phyloP scores from a whole-genome alignment of 2,797 vertebrate genomes.

The Anguilla obscura region DNA sequence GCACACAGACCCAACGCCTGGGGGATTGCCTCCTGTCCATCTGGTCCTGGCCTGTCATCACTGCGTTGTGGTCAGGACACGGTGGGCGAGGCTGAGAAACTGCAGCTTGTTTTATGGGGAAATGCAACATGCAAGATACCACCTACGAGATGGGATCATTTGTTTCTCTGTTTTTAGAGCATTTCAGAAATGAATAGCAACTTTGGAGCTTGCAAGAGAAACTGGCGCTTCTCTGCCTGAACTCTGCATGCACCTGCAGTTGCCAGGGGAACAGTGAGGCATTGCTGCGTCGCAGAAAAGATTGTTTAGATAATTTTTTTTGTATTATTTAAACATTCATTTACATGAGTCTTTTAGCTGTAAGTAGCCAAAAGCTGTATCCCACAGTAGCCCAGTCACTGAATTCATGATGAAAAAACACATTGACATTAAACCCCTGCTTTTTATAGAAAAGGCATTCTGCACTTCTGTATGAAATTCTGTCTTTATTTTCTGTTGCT shows the following conservation, averaged over 20 bases:
- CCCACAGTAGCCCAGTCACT: background rate
- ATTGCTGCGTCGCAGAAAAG: background rate
- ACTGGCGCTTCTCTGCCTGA: background rate
- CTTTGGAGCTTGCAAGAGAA: background rate
- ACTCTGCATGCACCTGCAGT: background rate
- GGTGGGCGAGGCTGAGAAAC: background rate
- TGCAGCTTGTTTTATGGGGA: background rate
- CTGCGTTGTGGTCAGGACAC: constrained; percentile 56
- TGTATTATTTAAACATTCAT: background rate
- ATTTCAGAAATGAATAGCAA: background rate
- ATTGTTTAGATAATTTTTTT: background rate
- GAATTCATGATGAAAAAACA: background rate
- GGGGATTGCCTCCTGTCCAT: constrained; percentile 74
- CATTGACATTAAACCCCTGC: background rate
- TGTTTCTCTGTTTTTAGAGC: background rate
- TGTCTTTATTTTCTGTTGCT: background rate
- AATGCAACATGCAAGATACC: background rate
- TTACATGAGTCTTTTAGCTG: background rate
- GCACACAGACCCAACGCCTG: constrained; percentile 53
- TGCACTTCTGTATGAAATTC: background rate
- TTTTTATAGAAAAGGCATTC: background rate
- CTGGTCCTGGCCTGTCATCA: constrained; percentile 67
- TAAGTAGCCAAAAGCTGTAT: background rate
- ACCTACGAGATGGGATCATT: background rate
- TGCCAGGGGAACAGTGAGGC: background rate